Base-by-base conservation (phyloP, 2,797 vertebrate genomes). In the Myiothlypis chrysogaster region DNA sequence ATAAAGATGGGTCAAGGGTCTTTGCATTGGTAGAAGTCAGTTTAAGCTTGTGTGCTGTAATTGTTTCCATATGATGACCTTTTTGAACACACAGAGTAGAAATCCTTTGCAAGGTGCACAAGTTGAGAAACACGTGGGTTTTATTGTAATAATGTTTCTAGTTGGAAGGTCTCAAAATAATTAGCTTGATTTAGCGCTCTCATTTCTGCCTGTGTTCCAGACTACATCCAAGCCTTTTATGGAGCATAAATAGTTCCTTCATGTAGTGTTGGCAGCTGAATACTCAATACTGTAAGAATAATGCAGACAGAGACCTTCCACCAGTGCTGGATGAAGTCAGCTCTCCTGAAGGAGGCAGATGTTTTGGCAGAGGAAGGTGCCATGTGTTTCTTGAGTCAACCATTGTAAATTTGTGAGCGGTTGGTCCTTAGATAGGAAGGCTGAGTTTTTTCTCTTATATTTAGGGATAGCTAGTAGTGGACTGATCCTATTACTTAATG, bases 131-230 rank as follows among this genome's bases (percentile, higher is more conserved):
- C 91, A 94, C 56, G 56, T 93, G 93, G 83, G 79, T 89, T 93
- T 91, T 94, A 86, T 84, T 90, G 85, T 86, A 76, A 56, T 87
- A 83, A 44, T 64, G 46, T 82, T 94, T 93, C 71, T 91, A 43
- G 52, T 79, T 91, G 85, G 68, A 93, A 84, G 41, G 64, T 94
- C 93, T 96, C 91, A 91, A 88, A 95, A 96, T 95, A 92, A 96
- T 95, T 96, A 94, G 87, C 85, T 94, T 94, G 89, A 89, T 93
- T 96, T 95, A 95, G 66, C 71, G 0, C 61, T 88, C 83, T 94
- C 19, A 30, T 87, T 96, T 93, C 73, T 94, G 69, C 66, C 50
- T 17, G 4, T 91, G 87, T 83, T 85, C 52, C 79, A 84, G 93
- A 72, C 87, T 75, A 63, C 2, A 8, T 90, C 87, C 77, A 86